Evolutionary conservation across 2,797 vertebrate genomes (phyloP).

Genomic region (Oceanodroma leucorhoa): DNA sequence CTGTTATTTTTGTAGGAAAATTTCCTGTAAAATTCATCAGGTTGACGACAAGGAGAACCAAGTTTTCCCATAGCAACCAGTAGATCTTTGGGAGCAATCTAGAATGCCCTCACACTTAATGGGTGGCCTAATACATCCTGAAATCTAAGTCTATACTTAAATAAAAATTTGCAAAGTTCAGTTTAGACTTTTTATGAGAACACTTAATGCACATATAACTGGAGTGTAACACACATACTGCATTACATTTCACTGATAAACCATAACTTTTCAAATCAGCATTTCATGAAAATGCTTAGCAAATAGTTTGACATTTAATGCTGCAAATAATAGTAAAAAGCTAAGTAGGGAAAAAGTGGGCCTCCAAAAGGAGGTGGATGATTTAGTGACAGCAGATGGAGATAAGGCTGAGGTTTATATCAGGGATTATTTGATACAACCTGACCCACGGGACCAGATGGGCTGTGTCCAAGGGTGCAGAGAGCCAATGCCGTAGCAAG

Average conservation of each 20-base stretch:
- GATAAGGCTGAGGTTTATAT: background rate
- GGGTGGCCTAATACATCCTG: background rate
- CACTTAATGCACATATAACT: background rate
- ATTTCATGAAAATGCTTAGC: background rate
- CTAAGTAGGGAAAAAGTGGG: background rate
- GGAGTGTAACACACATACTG: background rate
- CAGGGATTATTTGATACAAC: background rate
- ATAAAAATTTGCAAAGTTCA: slow-evolving; percentile 17
- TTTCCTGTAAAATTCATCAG: background rate
- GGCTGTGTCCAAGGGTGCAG: background rate
- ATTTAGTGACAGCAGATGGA: background rate
- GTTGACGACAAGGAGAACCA: background rate
- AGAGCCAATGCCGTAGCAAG: background rate
- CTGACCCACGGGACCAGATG: background rate
- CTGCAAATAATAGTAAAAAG: background rate
- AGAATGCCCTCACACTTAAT: background rate
- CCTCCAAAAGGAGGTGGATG: background rate
- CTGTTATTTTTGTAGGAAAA: background rate
- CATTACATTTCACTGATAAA: background rate
- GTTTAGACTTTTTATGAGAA: slow-evolving; percentile 1
- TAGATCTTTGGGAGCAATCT: background rate
- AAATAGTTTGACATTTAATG: background rate
- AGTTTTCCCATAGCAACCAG: background rate
- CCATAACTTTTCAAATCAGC: background rate
- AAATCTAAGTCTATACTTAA: slow-evolving; percentile 20